Conservation (phyloP, 2,888 invertebrate genomes). For the Cryptus viduatorius region DNA sequence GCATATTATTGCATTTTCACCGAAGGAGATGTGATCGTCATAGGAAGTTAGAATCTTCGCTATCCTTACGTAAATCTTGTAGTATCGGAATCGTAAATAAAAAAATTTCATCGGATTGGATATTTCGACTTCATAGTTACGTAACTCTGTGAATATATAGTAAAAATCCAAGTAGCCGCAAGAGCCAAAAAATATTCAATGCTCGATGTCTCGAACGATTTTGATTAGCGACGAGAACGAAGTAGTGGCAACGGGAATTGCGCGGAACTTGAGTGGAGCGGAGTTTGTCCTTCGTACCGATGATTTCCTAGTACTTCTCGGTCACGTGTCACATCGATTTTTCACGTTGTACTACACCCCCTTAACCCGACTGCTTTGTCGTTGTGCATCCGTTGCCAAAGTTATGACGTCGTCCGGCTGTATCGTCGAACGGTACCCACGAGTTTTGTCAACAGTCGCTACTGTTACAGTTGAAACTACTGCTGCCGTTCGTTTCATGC, state of each 20-base stretch:
- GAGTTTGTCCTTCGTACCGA: constrained; percentile 62
- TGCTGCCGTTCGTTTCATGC: too few relatives aligned
- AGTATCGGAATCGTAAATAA: background rate
- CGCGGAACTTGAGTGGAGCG: constrained; percentile 1
- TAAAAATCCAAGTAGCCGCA: constrained; percentile 8
- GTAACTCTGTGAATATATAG: background rate
- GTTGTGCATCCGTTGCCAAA: constrained; percentile 64
- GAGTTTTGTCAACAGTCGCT: background rate
- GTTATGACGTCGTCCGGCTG: constrained; percentile 58
- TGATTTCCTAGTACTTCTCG: constrained; percentile 67
- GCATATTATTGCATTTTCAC: background rate
- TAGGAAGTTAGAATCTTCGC: constrained; percentile 3
- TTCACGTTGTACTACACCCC: constrained; percentile 42
- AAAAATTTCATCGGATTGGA: background rate
- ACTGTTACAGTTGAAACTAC: background rate
- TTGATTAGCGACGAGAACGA: constrained; percentile 20
- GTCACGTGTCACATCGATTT: constrained; percentile 69
- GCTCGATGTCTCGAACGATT: constrained; percentile 40
- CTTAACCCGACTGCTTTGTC: constrained; percentile 20
- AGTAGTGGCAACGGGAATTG: background rate
- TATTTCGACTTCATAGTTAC: background rate
- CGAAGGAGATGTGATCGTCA: background rate
- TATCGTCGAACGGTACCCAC: constrained; percentile 44
- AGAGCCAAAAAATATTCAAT: constrained; percentile 11
- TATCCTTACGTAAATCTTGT: background rate